Evolutionary conservation across 2,113 vertebrate species (phyloP), one percentile per base, ranked within the genome.

Genomic region (Cephalophus harveyi): DNA sequence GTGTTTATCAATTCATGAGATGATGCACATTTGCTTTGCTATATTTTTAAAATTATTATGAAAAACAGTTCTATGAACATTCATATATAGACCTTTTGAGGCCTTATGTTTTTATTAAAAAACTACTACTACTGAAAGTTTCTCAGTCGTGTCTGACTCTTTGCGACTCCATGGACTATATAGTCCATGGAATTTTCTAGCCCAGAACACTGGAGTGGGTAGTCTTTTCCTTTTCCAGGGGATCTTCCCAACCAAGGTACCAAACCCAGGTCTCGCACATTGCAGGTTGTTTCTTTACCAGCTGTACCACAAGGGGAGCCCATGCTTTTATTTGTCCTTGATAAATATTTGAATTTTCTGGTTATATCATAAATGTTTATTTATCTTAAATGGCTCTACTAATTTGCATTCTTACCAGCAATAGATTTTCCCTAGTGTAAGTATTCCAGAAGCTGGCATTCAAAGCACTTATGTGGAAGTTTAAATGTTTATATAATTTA

Each of bases 261-360:
- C 4, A 0, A 67, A 67, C 17, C 16, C 4, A 36, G 64, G 4
- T 36, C 8, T 67, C 8, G 0, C 8, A 8, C 16, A 36, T 67
- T 67, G 64, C 33, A 67, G 4, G 33, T 8, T 2, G 17, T 67
- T 36, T 36, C 33, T 36, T 36, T 10, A 67, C 33, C 16, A 67
- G 17, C 16, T 67, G 33, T 36, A 33, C 17, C 17, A 67, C 17
- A 19, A 67, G 8, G 64, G 16, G n/a, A 67, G 64, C n/a, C 64
- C 33, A 46, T 82, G 1, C 4, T 78, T 84, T 89, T 78, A 83
- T 54, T 92, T 33, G 64, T 79, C 14, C 57, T 79, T 2, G 23
- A 59, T 33, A 50, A 64, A 52, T 57, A 40, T 27, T 25, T 30
- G 7, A 23, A 36, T 46, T 59, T 59, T 89, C 27, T 97, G 4